A percentile compares a stretch with the other conserved stretches of the same genome.
phyloP scores from a whole-genome alignment of 92 coral and sea anemone genomes.

The Epizoanthus rinbou region DNA sequence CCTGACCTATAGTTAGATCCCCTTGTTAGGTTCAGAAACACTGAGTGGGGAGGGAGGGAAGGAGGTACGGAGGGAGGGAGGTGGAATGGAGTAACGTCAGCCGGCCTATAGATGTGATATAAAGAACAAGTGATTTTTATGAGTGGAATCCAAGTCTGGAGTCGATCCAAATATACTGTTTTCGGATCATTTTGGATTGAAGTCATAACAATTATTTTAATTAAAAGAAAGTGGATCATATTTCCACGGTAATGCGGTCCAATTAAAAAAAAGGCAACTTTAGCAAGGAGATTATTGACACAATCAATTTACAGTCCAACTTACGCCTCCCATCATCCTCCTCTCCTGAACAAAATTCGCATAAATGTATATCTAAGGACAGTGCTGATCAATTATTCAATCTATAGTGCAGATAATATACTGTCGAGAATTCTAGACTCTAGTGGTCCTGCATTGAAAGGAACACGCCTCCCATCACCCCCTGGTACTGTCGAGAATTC shows the following conservation, averaged over 20 bases:
- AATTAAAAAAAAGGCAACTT: conserved; percentile 17
- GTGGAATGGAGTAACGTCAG: no score
- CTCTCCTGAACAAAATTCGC: no score
- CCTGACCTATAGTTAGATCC: no score
- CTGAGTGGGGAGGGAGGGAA: no score
- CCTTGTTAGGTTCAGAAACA: no score
- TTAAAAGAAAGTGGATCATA: conserved; percentile 23
- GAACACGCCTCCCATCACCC: conserved; percentile 16
- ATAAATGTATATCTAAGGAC: neutral
- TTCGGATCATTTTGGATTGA: neutral
- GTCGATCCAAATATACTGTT: no score
- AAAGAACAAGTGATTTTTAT: no score
- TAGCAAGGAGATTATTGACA: no score
- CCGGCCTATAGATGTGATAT: no score
- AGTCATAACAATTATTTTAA: conserved; percentile 7
- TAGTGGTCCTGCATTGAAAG: conserved; percentile 20
- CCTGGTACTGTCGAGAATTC: neutral
- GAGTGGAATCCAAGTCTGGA: no score
- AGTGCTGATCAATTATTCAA: neutral
- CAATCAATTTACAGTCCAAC: neutral
- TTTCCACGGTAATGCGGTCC: neutral
- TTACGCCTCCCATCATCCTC: no score
- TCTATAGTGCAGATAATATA: neutral
- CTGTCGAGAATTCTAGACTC: conserved; percentile 3
- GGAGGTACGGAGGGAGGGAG: no score